Evolutionary conservation across 2,888 invertebrate genomes (phyloP).

Genomic region (Cremastinae sp.): DNA sequence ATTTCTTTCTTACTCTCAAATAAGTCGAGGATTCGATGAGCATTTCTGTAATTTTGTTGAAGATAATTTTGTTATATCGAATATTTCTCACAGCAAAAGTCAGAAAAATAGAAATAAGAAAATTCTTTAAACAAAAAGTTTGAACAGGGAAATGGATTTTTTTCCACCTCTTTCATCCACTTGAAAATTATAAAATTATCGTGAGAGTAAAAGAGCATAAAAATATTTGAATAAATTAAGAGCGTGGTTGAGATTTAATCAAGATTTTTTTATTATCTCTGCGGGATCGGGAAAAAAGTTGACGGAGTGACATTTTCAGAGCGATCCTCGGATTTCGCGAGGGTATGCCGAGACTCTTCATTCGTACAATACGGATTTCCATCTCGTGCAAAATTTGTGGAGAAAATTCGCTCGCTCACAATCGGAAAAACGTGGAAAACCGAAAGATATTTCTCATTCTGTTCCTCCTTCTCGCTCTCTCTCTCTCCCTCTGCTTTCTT

Average conservation of each 20-base stretch:
- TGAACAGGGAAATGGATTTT: too few relatives aligned
- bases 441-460: conserved; percentile 2
- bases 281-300: conserved; percentile 5
- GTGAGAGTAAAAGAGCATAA: too few relatives aligned
- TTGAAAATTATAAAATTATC: too few relatives aligned
- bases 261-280: conserved; percentile 1
- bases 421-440: conserved; percentile 46
- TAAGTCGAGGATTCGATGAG: too few relatives aligned
- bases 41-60: too few relatives aligned
- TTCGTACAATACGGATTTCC: conserved; percentile 6
- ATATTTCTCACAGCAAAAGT: too few relatives aligned
- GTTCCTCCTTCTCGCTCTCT: neutral
- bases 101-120: too few relatives aligned
- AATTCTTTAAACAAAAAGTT: too few relatives aligned
- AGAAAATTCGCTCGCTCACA: conserved; percentile 17
- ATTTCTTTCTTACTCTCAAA: conserved; percentile 3
- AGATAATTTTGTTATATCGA: too few relatives aligned
- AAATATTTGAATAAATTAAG: neutral
- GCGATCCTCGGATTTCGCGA: neutral
- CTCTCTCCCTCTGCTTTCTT: conserved; percentile 7
- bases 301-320: conserved; percentile 26
- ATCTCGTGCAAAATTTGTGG: conserved; percentile 15
- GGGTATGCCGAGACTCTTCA: neutral
- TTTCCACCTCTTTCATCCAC: too few relatives aligned
- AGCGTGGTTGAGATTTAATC: neutral